Evolutionary conservation across 2,797 vertebrate species (phyloP), one percentile per base, ranked within the genome.

Genomic region (Megaceryle alcyon): DNA sequence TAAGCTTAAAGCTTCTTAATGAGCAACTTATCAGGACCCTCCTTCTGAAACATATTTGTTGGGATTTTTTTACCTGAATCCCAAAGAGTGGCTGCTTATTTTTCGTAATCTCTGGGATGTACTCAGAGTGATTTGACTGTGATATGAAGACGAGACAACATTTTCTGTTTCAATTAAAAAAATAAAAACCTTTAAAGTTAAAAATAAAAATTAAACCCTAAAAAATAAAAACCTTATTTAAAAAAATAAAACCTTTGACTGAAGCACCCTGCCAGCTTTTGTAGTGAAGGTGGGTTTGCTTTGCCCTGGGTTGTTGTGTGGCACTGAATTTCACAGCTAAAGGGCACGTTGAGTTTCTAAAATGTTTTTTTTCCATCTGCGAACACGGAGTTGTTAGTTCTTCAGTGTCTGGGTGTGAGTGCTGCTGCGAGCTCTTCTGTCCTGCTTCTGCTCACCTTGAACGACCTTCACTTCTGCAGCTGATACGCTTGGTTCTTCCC

Each of bases 371-470:
- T 60, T n/a, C 84, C 25, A 7, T 16, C 26, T 23, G 3, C 29
- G 70, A 86, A 22, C 12, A 8, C 2, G 2, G 33, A 64, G 56
- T 21, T 46, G 44, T 69, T 60, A 8, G 33, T 57, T 44, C 35
- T n/a, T 28, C 59, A 8, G 22, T 14, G 54, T 16, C 51, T 3
- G 12, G 70, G 49, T 81, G 60, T 31, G 54, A 18, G 89, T 25
- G 57, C n/a, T 79, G 73, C 91, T 70, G 69, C 16, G 43, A 82
- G 70, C 63, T 88, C 78, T 29, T 64, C 39, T 43, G 33, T 37
- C 73, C 65, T 35, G 12, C 26, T 91, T 72, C 14, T 79, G 37
- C 49, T 86, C 41, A 84, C 91, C 90, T 96, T 93, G 92, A 84
- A 29, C 0, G 26, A 66, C 68, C 79, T 95, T 88, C 51, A 23